Base-by-base conservation (phyloP, 2,797 vertebrate genomes). In the Hypotaenidia philippensis region DNA sequence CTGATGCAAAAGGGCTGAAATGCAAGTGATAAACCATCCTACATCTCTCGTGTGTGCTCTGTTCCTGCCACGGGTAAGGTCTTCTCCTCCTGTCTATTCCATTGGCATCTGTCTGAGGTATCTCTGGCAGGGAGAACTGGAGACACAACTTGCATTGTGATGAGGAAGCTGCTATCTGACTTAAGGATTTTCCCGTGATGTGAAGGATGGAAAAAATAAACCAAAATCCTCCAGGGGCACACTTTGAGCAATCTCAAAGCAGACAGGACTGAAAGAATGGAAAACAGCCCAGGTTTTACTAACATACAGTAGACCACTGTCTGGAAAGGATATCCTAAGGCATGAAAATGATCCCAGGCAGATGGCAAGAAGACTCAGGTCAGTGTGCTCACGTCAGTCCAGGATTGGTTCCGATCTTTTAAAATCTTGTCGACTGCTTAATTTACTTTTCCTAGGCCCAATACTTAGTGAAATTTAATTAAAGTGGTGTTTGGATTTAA, bases 391-490 rank as follows among this genome's bases (percentile, higher is more conserved):
- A 66, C 0, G 0, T 78, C 71, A 69, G 52, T 34, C 38, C 32
- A 69, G 52, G 40, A 50, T 2, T 26, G 29, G 12, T 44, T 75
- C 21, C 5, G 27, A 49, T 52, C 79, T 86, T 81, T 52, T 0
- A 31, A 94, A 93, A 90, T 41, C 74, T 45, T 83, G 52, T 29
- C 9, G 0, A 76, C 66, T 68, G 36, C 40, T 79, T 82, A 34
- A 79, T 70, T 90, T 75, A n/a, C 87, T 85, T 60, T 91, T 95
- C 63, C 63, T 63, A 90, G 32, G 32, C 47, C 59, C 71, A 83
- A 78, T 57, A 65, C 27, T 75, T 80, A 38, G 27, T 72, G 72
- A 90, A 94, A 93, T 79, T 88, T 81, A 95, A 96, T 94, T 91
- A 93, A 86, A 86, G 56, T 64, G 52, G 52, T 87, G 70, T 77